phyloP scores from a whole-genome alignment of 2,797 vertebrate species.

The Cryptoblepharus egeriae region DNA sequence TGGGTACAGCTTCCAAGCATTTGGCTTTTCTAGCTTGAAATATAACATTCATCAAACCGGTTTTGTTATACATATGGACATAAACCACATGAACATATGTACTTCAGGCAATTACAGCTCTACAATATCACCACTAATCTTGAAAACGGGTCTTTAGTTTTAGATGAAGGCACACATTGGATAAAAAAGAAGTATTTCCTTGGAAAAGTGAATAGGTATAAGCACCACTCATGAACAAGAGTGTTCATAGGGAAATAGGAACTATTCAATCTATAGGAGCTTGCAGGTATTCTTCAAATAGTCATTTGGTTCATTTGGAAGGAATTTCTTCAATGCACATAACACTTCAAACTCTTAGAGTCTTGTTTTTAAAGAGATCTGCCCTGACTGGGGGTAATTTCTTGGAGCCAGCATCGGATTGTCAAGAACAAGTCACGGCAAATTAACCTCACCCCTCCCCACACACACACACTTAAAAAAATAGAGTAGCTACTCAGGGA shows the following conservation, averaged over 20 bases:
- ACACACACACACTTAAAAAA: too few relatives aligned
- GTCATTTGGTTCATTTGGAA: conserved; percentile 81
- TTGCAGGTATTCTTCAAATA: conserved; percentile 77
- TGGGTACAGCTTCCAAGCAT: neutral
- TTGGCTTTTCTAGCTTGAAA: neutral
- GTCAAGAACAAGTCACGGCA: too few relatives aligned
- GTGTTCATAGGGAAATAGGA: conserved; percentile 79
- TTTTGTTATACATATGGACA: neutral
- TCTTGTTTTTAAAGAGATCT: conserved; percentile 61
- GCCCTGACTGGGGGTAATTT: neutral
- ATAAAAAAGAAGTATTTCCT: conserved; percentile 52
- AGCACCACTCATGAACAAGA: conserved; percentile 74
- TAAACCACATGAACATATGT: neutral
- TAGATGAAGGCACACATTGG: accelerated
- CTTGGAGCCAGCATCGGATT: too few relatives aligned
- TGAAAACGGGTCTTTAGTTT: neutral
- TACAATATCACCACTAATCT: neutral
- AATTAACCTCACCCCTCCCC: too few relatives aligned
- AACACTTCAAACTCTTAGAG: conserved; percentile 78
- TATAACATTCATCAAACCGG: too few relatives aligned
- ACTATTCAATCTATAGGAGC: conserved; percentile 78
- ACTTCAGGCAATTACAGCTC: neutral
- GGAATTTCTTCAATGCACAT: conserved; percentile 80
- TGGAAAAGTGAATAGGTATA: conserved; percentile 63
- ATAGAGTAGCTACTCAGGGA: neutral